Base-by-base conservation (phyloP, 2,113 vertebrate genomes). In the Arizona elegans region DNA sequence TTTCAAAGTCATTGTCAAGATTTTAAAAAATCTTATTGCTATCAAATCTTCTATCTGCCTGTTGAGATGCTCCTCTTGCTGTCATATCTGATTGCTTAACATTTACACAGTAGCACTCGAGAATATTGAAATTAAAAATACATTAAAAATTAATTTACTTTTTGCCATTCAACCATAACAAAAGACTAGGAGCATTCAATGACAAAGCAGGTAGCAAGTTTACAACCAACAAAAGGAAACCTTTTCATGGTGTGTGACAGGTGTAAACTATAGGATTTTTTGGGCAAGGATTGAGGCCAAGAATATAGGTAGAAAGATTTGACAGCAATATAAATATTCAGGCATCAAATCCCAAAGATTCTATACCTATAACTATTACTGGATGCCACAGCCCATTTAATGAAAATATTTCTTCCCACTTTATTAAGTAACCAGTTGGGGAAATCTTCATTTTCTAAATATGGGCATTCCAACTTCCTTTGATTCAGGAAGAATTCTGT, bases 111-210 rank as follows among this genome's bases (percentile, higher is more conserved):
- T 90, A 90, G 58, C 75, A 90, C 75, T 75, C 15, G 29, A 93
- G 92, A 81, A 93, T 90, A 93, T 87, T 90, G 86, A 93, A 92
- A 92, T 92, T 93, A 90, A 93, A 93, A 93, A 56, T 93, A 86
- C 88, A 93, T 93, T 90, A 86, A 93, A 93, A 93, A 93, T 93
- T 93, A 93, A 93, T 90, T 93, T 93, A 86, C 88, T 90, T 93
- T 54, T 90, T 11, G 50, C 75, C 75, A 87, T 86, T 90, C 92
- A 93, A 26, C 70, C n/a, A 59, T 87, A 93, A 90, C 88, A 93
- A 86, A 62, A 93, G 75, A 93, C 62, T 62, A 81, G 88, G 55
- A 24, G 56, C 92, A 90, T 86, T 90, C 88, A 93, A 65, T 93
- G 92, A 93, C 88, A 90, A 38, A 89, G 90, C 15, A 54, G 70